Base-by-base conservation (phyloP, 2,888 invertebrate genomes). In the Penaeus monodon region DNA sequence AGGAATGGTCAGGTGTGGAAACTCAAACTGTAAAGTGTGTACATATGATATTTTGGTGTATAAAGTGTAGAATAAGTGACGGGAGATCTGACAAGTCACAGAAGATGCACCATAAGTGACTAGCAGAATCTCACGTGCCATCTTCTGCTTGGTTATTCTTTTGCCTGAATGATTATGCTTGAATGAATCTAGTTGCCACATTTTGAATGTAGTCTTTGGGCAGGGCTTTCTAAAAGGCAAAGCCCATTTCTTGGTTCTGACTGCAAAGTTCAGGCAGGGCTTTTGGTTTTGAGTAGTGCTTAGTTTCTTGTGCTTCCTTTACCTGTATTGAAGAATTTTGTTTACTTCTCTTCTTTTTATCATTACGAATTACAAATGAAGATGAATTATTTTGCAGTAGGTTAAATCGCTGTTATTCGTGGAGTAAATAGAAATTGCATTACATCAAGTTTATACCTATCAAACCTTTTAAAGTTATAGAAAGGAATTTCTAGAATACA, bases 41-140 rank as follows among this genome's bases (percentile, higher is more conserved):
- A 84, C 70, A 87, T 87, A 83, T 66, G 24, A 77, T 83, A 80
- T 73, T 83, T 74, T 79, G 87, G 87, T 87, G 87, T 87, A 87
- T 87, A 87, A 87, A 87, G 83, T 87, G 79, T 87, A 87, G 87
- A 70, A 57, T 78, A 86, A 81, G 77, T 63, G 65, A 44, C 64
- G 49, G 83, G 83, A 76, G 82, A 86, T 82, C 77, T 82, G 82
- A 82, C 82, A 49, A 38, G 74, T 81, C 76, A 81, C 85, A 74
- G 64, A 66, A 76, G 63, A 81, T 70, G 63, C 70, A 78, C 63
- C 76, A 74, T 57, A 38, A 81, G 74, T 86, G 81, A 76, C 82
- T 82, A 82, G 82, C 86, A 82, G 81, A 81, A 82, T 86, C 86
- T 82, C 86, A 27, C 70, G 81, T 66, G 77, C 68, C 82, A 82